A percentile compares a stretch with the other conserved stretches of the same genome.
These are phyloP conservation scores for Agrotis puta DNA, from an alignment of 2,888 invertebrate species.

Conservation along the genomic window DNA sequence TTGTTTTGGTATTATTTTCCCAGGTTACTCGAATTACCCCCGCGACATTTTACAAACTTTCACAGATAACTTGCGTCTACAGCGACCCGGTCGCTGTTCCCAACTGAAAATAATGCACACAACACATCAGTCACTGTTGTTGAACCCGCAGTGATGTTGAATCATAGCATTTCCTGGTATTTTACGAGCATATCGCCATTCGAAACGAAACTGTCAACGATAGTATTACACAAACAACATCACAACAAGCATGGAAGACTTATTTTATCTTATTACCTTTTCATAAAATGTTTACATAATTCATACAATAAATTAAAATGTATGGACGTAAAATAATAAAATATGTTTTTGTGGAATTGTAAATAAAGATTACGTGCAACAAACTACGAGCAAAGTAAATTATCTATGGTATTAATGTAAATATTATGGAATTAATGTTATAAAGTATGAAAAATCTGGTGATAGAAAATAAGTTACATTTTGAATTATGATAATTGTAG, in stretches of 20 bases:
- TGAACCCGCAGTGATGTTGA: slow-evolving; percentile 83
- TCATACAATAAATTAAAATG: slow-evolving; percentile 68
- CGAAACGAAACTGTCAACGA: slow-evolving; percentile 86
- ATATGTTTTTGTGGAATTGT: slow-evolving; percentile 80
- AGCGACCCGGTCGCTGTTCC: slow-evolving; percentile 78
- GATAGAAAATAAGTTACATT: neutral
- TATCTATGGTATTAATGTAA: slow-evolving; percentile 80
- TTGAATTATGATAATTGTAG: no score
- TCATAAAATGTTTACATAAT: slow-evolving; percentile 79
- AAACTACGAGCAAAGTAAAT: slow-evolving; percentile 71
- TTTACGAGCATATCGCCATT: slow-evolving; percentile 88
- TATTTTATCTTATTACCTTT: slow-evolving; percentile 76
- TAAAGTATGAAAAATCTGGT: neutral
- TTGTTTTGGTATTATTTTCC: slow-evolving; percentile 83
- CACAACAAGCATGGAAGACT: slow-evolving; percentile 67
- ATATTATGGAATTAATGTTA: no score
- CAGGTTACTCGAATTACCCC: slow-evolving; percentile 81
- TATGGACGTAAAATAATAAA: slow-evolving; percentile 70
- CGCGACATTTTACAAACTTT: slow-evolving; percentile 85
- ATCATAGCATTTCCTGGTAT: slow-evolving; percentile 91
- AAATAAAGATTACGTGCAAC: slow-evolving; percentile 90
- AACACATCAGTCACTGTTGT: slow-evolving; percentile 83
- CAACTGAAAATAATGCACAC: slow-evolving; percentile 83
- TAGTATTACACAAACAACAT: slow-evolving; percentile 84
- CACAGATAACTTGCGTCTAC: slow-evolving; percentile 79